A percentile compares a stretch with the other conserved stretches of the same genome.
These are phyloP conservation scores for Chionis minor DNA, from an alignment of 2,113 vertebrate species.

Conservation along the genomic window DNA sequence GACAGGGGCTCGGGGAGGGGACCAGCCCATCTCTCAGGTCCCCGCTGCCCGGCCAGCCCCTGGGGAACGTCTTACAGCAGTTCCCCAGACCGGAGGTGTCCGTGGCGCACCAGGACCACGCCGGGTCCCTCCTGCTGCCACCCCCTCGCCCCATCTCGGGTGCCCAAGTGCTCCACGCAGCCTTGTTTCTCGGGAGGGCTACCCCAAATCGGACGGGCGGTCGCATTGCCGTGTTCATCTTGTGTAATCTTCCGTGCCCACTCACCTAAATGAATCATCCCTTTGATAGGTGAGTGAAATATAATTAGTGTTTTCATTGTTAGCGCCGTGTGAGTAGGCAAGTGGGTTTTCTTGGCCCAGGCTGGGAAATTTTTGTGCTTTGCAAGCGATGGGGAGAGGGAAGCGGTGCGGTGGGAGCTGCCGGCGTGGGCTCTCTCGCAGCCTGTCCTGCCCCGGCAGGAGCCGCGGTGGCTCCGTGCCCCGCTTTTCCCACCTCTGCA, in stretches of 20 bases:
- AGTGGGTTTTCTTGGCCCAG: slow-evolving; percentile 31
- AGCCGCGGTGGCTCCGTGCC: not conserved
- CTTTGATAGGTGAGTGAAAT: slow-evolving; percentile 56
- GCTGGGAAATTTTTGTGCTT: not conserved
- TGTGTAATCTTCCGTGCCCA: slow-evolving; percentile 54
- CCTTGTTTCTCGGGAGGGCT: not conserved
- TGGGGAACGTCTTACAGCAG: not conserved
- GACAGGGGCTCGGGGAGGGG: not conserved
- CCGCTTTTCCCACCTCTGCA: not conserved
- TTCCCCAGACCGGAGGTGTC: not conserved
- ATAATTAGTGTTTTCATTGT: slow-evolving; percentile 66
- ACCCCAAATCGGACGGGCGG: not conserved
- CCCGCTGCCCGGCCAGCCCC: not conserved
- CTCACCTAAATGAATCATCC: slow-evolving; percentile 58
- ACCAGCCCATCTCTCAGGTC: not conserved
- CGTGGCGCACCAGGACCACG: fast-evolving
- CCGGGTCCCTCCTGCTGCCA: not conserved
- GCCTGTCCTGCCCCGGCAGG: not conserved
- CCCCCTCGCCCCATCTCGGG: not conserved
- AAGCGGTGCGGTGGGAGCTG: not conserved
- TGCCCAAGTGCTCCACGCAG: not conserved
- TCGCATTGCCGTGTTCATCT: not conserved
- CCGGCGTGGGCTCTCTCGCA: not conserved
- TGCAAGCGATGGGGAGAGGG: not conserved
- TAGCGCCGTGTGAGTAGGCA: slow-evolving; percentile 48